Evolutionary conservation across 2,113 vertebrate species (phyloP), one percentile per base, ranked within the genome.

Genomic region (Crypturellus undulatus): DNA sequence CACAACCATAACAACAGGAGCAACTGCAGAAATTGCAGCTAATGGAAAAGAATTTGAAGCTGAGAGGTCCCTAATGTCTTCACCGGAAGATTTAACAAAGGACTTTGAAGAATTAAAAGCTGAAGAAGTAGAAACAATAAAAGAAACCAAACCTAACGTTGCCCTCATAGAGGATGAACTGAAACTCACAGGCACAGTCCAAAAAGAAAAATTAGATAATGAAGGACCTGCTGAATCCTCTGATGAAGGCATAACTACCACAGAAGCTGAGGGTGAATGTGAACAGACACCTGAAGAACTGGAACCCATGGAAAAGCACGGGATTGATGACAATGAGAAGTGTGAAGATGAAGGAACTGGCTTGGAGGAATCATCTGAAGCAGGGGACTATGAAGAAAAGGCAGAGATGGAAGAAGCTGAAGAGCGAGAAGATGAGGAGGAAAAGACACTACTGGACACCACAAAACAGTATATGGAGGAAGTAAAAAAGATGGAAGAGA

Each of bases 1-100:
- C 6, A 26, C 95, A 5, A 47, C 88, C 3, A 82, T 87, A 2
- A 96, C 94, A 1, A 56, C 81, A 6, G 92, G 72, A 26, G 97
- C 85, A n/a, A 95, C 94, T 17, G 96, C 94, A 65, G 96, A 93
- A 43, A 68, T 95, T 26, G 73, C 76, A 20, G 67, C 95, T 0
- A 24, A 95, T 36, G 96, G 96, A 65, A 98, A 97, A 8, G 98
- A 98, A 43, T 98, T 98, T 24, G 98, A 99, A 78, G 97, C 79
- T 3, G 98, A 98, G 96, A 97, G 99, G 90, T 98, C 98, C 24
- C 96, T 99, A 19, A 99, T 99, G 99, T 99, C 99, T 34, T 98
- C 99, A 92, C 99, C 99, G 67, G 99, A 99, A 72, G 99, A 99
- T 95, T 98, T 99, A 85, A 99, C 99, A 63, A 99, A 99, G 93